These are phyloP conservation scores for Tipula unca DNA, from an alignment of 2,888 invertebrate species.

Conservation along the genomic window DNA sequence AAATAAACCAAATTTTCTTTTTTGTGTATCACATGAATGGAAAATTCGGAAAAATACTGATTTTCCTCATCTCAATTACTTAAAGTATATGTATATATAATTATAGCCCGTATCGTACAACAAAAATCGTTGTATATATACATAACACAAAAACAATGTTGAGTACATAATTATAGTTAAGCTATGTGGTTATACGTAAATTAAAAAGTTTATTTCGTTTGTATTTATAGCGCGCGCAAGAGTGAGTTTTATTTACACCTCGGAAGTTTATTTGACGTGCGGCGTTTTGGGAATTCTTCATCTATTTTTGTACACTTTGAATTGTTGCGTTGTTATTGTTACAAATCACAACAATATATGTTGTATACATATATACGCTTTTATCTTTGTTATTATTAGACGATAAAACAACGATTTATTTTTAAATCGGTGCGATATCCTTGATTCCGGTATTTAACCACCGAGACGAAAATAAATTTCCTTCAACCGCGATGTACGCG, in stretches of 20 bases:
- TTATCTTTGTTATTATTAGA: neutral
- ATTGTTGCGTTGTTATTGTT: neutral
- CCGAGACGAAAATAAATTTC: neutral
- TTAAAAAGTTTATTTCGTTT: neutral
- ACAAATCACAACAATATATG: neutral
- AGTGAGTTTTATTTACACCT: neutral
- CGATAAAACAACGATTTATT: neutral
- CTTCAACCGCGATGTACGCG: neutral
- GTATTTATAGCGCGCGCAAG: neutral
- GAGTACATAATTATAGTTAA: neutral
- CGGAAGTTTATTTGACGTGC: neutral
- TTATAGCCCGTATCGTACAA: neutral
- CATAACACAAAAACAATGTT: neutral
- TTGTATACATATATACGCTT: too few relatives aligned
- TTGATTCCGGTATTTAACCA: neutral
- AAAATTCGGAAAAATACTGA: neutral
- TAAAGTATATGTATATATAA: neutral
- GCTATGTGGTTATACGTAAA: neutral
- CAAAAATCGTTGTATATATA: neutral
- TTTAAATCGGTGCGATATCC: neutral
- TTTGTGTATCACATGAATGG: neutral
- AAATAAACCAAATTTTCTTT: neutral
- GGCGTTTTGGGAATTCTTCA: neutral
- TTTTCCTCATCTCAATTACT: neutral
- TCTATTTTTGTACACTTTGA: neutral